Conservation (phyloP, 37 sponge, comb jelly and placozoan species). For the Ianthella basta region DNA sequence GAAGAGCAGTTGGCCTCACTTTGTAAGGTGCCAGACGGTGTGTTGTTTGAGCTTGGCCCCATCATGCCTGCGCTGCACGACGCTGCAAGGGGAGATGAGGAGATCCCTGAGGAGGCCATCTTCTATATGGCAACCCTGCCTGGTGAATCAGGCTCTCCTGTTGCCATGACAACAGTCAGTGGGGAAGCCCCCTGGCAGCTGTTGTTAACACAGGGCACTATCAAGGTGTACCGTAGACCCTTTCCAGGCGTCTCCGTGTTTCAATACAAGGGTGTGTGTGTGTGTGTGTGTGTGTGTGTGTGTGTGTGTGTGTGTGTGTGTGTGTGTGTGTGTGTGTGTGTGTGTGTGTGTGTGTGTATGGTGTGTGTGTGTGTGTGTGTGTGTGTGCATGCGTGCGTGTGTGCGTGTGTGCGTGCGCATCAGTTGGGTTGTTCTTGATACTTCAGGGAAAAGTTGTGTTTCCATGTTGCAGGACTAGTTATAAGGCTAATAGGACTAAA, state of each 20-base stretch:
- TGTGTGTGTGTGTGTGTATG: constrained; percentile 1
- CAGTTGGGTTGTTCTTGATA: neutral
- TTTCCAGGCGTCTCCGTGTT: neutral
- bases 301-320: constrained; percentile 25
- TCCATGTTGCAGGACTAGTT: no score
- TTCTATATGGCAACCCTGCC: neutral
- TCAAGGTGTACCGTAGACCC: constrained; percentile 10
- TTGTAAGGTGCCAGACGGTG: neutral
- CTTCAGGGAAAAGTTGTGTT: no score
- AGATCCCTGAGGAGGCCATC: neutral
- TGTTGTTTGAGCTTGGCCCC: constrained; percentile 8
- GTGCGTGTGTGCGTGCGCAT: constrained; percentile 15
- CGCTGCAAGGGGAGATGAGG: neutral
- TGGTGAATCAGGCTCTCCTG: neutral
- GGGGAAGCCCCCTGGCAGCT: neutral
- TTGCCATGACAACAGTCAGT: neutral
- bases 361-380: constrained; percentile 19
- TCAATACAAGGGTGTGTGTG: constrained; percentile 14
- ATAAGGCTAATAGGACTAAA: no score
- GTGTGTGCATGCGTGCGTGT: constrained; percentile 8
- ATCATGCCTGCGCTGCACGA: neutral
- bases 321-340: no score
- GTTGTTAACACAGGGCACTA: neutral
- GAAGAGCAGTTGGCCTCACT: neutral
- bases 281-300: constrained; percentile 26